phyloP scores from a whole-genome alignment of 2,113 vertebrate species.

The Lipotes vexillifer region DNA sequence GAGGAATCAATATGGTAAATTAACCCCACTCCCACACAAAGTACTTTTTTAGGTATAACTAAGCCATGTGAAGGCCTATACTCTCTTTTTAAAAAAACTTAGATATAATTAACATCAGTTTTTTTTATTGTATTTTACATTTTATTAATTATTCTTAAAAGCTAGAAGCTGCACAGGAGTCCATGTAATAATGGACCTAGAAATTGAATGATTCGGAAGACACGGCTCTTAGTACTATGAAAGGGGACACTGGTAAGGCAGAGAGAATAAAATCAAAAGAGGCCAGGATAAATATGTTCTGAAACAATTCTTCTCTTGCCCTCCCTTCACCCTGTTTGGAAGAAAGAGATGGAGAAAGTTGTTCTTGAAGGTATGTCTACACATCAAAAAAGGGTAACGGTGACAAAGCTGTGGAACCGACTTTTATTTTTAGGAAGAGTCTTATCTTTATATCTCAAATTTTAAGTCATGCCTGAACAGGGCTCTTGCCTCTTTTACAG shows the following conservation, averaged over 20 bases:
- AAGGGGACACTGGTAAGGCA: neutral
- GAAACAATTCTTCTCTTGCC: neutral
- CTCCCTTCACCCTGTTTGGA: neutral
- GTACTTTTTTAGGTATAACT: conserved; percentile 66
- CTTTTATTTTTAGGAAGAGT: neutral
- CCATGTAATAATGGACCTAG: neutral
- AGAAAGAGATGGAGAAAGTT: neutral
- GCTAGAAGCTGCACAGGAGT: neutral
- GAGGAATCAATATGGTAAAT: conserved; percentile 75
- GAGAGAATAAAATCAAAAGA: neutral
- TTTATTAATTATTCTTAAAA: conserved; percentile 25
- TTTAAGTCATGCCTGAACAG: neutral
- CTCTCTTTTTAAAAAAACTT: neutral
- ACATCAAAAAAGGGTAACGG: neutral
- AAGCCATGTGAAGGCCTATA: conserved; percentile 44
- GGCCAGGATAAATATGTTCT: neutral
- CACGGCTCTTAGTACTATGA: neutral
- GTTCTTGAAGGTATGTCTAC: neutral
- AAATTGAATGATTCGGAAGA: neutral
- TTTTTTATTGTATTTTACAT: neutral
- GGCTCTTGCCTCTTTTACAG: neutral
- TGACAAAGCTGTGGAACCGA: too few species aligned
- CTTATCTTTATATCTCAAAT: neutral
- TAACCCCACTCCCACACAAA: conserved; percentile 46
- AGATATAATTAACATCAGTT: neutral